These are phyloP conservation scores for Tetrao urogallus DNA, from an alignment of 2,113 vertebrate genomes.

Conservation along the genomic window DNA sequence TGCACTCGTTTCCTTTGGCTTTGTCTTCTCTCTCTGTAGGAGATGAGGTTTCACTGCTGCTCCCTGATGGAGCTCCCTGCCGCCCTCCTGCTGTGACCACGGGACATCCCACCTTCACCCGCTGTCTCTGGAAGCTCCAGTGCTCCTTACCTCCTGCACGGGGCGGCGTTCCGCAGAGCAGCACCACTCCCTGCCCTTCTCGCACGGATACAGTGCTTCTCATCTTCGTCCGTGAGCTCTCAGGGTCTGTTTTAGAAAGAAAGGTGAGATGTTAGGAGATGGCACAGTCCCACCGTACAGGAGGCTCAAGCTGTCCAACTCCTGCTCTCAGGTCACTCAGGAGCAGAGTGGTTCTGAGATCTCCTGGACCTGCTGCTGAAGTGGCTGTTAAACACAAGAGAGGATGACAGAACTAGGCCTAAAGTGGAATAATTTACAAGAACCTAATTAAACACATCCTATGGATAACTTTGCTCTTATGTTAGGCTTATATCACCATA, in stretches of 20 bases:
- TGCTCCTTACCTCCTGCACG: constrained; percentile 87
- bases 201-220: constrained; percentile 91
- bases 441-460: neutral
- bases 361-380: rapidly evolving
- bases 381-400: neutral
- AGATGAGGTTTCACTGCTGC: rapidly evolving
- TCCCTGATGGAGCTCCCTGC: neutral
- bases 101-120: neutral
- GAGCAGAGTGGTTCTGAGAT: rapidly evolving
- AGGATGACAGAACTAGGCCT: neutral
- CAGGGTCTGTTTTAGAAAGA: constrained; percentile 81
- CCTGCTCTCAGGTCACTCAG: rapidly evolving
- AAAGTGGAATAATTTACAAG: neutral
- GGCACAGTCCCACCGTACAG: neutral
- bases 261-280: neutral
- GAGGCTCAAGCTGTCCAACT: rapidly evolving
- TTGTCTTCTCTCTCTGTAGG: neutral
- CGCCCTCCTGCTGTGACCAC: no score
- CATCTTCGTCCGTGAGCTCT: constrained; percentile 86
- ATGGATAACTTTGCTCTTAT: neutral
- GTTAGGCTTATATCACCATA: neutral
- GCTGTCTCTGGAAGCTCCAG: neutral
- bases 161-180: constrained; percentile 87
- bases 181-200: constrained; percentile 93
- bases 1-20: neutral